phyloP scores from a whole-genome alignment of 2,113 vertebrate species.

The Phaethon lepturus region DNA sequence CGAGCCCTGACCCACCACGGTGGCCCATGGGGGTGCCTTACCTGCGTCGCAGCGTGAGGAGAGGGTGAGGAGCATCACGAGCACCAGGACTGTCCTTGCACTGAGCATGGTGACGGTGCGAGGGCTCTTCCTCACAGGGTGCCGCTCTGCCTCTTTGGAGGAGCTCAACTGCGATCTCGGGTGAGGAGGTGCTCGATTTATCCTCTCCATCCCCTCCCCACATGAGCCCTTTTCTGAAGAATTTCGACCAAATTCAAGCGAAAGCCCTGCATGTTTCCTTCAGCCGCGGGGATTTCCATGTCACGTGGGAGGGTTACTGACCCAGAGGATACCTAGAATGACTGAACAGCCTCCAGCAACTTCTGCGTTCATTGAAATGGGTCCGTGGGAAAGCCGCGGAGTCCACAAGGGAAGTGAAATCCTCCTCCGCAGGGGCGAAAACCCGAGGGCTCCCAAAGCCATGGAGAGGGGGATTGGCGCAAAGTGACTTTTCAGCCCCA shows the following conservation, averaged over 20 bases:
- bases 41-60: fast-evolving
- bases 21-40: neutral
- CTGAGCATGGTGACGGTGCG: neutral
- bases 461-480: fast-evolving
- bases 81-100: neutral
- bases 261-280: neutral
- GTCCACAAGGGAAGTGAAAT: neutral
- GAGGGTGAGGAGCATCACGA: neutral
- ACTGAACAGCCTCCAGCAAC: neutral
- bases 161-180: neutral
- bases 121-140: neutral
- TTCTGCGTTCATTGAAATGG: fast-evolving
- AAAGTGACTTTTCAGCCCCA: neutral
- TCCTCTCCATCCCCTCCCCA: neutral
- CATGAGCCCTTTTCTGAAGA: neutral
- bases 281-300: neutral
- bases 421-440: fast-evolving
- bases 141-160: neutral
- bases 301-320: neutral
- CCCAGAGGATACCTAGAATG: neutral
- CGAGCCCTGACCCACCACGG: fast-evolving
- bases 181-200: neutral
- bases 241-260: neutral
- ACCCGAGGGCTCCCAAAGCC: neutral
- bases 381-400: neutral